phyloP scores from a whole-genome alignment of 1,140 invertebrate species.

The Tetragonula clypearis region DNA sequence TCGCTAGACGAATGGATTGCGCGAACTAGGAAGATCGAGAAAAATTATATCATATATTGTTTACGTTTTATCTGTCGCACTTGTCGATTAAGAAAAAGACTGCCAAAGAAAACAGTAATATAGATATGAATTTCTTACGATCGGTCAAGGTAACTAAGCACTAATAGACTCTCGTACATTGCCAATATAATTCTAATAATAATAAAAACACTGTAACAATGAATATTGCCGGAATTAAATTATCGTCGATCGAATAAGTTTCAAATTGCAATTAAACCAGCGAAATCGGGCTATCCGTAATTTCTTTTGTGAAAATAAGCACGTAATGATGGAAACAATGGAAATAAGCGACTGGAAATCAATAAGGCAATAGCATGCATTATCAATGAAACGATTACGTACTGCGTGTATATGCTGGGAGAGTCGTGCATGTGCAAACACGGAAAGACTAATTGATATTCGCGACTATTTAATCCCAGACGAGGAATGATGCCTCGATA shows the following conservation, averaged over 20 bases:
- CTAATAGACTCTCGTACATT: not conserved
- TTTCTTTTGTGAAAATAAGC: not conserved
- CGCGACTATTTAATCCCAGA: not conserved
- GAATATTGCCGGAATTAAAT: not conserved
- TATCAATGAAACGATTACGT: not conserved
- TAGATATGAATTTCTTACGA: not conserved
- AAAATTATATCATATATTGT: not conserved
- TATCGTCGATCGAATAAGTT: not conserved
- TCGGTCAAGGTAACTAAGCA: not conserved
- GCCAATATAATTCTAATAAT: not conserved
- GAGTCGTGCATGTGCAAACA: constrained; percentile 6
- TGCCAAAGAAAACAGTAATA: not conserved
- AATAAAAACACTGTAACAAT: not conserved
- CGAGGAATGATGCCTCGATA: not conserved
- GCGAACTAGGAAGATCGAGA: not conserved
- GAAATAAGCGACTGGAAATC: not conserved
- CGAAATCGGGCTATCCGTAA: not conserved
- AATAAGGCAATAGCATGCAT: not conserved
- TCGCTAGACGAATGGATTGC: not conserved
- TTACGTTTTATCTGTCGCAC: too few species aligned
- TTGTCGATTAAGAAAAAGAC: not conserved
- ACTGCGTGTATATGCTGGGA: constrained; percentile 6
- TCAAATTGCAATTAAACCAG: not conserved
- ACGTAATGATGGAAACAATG: not conserved
- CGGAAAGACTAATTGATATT: not conserved